Evolutionary conservation across 2,797 vertebrate genomes (phyloP).

Genomic region (Argentina silus): DNA sequence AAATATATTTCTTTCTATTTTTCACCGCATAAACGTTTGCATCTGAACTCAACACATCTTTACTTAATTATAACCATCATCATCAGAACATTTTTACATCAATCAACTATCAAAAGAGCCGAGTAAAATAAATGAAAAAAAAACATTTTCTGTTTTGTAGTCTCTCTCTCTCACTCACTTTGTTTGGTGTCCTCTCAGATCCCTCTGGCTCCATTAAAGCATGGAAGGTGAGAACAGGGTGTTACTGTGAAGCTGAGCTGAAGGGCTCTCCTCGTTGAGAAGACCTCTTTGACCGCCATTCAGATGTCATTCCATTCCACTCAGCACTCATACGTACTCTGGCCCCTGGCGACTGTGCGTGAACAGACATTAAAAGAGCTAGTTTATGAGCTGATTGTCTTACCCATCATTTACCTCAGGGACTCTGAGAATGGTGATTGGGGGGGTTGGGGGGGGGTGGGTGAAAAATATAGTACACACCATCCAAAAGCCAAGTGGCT

Average conservation of each 20-base stretch:
- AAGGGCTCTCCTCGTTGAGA: conserved; percentile 49
- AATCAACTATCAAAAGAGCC: background rate
- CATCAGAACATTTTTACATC: background rate
- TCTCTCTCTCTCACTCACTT: conserved; percentile 32
- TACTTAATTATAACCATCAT: no score
- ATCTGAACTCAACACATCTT: background rate
- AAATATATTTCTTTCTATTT: background rate
- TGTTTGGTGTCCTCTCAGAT: conserved; percentile 65
- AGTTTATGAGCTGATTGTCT: conserved; percentile 73
- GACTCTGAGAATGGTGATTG: conserved; percentile 51
- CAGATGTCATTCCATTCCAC: conserved; percentile 42
- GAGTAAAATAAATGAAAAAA: background rate
- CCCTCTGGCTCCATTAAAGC: conserved; percentile 22
- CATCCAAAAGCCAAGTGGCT: conserved; percentile 79
- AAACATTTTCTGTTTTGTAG: background rate
- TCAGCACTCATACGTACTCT: conserved; percentile 42
- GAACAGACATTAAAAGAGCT: conserved; percentile 63
- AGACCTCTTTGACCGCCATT: conserved; percentile 39
- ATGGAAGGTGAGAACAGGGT: conserved; percentile 40
- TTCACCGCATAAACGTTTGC: background rate
- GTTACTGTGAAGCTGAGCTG: conserved; percentile 41
- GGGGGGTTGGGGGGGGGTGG: background rate
- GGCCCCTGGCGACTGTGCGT: conserved; percentile 35
- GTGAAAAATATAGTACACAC: conserved; percentile 48
- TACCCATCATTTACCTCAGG: conserved; percentile 69